A percentile compares a stretch with the other conserved stretches of the same genome.
Evolutionary conservation across 1,140 invertebrate genomes (phyloP).

Genomic region (Hermetia illucens): DNA sequence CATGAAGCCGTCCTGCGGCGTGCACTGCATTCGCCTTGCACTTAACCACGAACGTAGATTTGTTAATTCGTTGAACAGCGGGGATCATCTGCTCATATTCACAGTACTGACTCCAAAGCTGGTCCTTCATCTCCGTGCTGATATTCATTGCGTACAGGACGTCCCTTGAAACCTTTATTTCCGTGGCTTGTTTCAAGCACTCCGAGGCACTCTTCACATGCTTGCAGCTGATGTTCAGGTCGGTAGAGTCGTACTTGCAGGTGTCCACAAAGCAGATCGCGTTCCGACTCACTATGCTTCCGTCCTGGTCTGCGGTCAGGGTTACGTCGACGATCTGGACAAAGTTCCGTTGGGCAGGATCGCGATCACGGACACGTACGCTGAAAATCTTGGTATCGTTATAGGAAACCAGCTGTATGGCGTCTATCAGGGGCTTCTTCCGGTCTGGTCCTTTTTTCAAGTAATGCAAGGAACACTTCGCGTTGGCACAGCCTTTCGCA

Average conservation of each 20-base stretch:
- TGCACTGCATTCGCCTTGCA: slow-evolving; percentile 18
- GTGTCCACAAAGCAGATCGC: slow-evolving; percentile 20
- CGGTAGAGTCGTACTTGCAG: slow-evolving; percentile 11
- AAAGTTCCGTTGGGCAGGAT: slow-evolving; percentile 18
- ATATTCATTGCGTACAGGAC: slow-evolving; percentile 25
- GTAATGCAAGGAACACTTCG: slow-evolving; percentile 13
- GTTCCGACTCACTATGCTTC: slow-evolving; percentile 20
- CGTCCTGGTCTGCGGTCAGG: slow-evolving; percentile 14
- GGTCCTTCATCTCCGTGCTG: slow-evolving; percentile 17
- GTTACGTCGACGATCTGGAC: slow-evolving; percentile 16
- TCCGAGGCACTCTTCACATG: slow-evolving; percentile 11
- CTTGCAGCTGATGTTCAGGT: slow-evolving; percentile 5
- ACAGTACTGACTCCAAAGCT: slow-evolving; percentile 21
- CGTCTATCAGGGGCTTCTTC: slow-evolving; percentile 13
- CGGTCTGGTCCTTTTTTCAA: slow-evolving; percentile 9
- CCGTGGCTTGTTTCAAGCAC: slow-evolving; percentile 12
- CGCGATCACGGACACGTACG: slow-evolving; percentile 14
- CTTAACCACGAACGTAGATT: slow-evolving; percentile 19
- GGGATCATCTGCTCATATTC: slow-evolving; percentile 13
- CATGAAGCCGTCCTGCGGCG: slow-evolving; percentile 19
- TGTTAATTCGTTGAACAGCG: slow-evolving; percentile 20
- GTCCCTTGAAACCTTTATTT: slow-evolving; percentile 15
- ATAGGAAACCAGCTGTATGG: slow-evolving; percentile 14
- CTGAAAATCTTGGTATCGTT: slow-evolving; percentile 15
- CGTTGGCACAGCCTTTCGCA: slow-evolving; percentile 16